phyloP scores from a whole-genome alignment of 2,888 invertebrate species.

The Chrysomela aeneicollis region DNA sequence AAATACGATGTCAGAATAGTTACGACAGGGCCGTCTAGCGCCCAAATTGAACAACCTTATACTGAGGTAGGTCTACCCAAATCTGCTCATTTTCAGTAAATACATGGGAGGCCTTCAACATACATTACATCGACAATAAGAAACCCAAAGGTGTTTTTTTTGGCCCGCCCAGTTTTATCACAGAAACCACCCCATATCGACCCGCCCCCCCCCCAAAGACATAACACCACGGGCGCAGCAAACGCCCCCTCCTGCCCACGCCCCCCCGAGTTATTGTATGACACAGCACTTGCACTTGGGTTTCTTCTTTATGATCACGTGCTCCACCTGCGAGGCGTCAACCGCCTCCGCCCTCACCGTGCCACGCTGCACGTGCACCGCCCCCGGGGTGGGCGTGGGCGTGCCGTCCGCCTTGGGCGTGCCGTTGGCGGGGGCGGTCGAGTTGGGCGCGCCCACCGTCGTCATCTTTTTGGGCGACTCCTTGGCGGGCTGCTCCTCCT shows the following conservation, averaged over 20 bases:
- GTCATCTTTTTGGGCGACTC: constrained; percentile 49
- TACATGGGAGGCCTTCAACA: too few species aligned
- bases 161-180: constrained; percentile 25
- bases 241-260: too few species aligned
- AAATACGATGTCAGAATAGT: too few species aligned
- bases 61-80: too few species aligned
- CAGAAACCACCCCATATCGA: constrained; percentile 33
- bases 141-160: neutral
- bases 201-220: constrained; percentile 34
- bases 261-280: constrained; percentile 73
- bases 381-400: constrained; percentile 63
- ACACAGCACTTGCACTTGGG: constrained; percentile 96
- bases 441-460: constrained; percentile 52
- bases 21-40: too few species aligned
- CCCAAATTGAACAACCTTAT: too few species aligned
- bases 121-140: neutral
- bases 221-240: constrained; percentile 46
- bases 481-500: constrained; percentile 49
- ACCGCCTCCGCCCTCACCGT: constrained; percentile 71
- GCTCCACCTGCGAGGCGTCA: constrained; percentile 81
- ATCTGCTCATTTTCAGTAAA: too few species aligned
- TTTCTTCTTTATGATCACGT: constrained; percentile 93
- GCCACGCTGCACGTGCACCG: constrained; percentile 76
- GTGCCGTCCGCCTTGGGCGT: constrained; percentile 53
- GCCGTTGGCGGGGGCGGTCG: constrained; percentile 57